phyloP scores from a whole-genome alignment of 2,797 vertebrate genomes.

The Sitta carolinensis region DNA sequence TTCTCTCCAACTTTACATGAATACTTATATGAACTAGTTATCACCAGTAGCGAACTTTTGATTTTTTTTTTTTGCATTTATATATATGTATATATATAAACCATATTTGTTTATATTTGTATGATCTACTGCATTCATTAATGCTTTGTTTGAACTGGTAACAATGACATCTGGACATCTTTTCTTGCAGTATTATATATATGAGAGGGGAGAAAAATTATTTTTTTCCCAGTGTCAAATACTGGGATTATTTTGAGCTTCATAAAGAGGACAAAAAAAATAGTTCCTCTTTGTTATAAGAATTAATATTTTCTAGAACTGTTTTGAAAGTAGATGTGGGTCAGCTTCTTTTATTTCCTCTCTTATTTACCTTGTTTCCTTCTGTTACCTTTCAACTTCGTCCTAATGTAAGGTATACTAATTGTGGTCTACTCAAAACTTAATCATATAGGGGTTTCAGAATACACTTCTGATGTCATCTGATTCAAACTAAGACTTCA shows the following conservation, averaged over 20 bases:
- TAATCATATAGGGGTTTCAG: background rate
- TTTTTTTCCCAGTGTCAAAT: background rate
- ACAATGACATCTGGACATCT: background rate
- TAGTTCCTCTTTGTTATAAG: background rate
- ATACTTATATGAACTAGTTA: background rate
- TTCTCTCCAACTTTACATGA: background rate
- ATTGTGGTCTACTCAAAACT: background rate
- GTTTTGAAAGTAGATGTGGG: background rate
- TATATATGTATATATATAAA: background rate
- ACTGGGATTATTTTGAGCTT: background rate
- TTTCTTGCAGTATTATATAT: background rate
- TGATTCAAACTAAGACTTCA: background rate
- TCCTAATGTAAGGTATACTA: background rate
- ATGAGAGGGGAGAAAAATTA: background rate
- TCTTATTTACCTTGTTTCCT: background rate
- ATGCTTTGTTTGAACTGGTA: constrained; percentile 3
- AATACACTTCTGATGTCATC: background rate
- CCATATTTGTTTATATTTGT: background rate
- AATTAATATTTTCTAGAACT: background rate
- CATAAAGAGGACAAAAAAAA: background rate
- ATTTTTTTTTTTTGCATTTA: background rate
- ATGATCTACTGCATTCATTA: background rate
- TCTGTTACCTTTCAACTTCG: background rate
- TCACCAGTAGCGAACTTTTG: background rate
- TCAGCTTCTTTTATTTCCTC: background rate